Base-by-base conservation (phyloP, 2,797 vertebrate genomes). In the Betta splendens region DNA sequence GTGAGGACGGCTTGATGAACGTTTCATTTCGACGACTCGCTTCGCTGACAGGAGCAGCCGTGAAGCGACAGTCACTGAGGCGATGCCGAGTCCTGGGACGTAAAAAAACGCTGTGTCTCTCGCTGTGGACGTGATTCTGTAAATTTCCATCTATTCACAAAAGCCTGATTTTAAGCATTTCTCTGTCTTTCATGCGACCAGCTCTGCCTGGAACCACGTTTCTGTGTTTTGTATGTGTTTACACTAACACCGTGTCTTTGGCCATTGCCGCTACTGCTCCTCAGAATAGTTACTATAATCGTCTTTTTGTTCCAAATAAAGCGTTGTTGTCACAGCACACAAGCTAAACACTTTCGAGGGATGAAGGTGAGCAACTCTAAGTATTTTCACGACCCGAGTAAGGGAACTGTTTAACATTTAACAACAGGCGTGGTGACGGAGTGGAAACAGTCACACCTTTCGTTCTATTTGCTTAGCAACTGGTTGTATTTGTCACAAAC, bases 41-140 rank as follows among this genome's bases (percentile, higher is more conserved):
- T n/a, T n/a, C 5, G 7, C 12, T 35, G 33, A 52, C 64, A 50
- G 66, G 38, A 33, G 40, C 22, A 36, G 29, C 72, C 64, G 38
- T 22, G 7, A 3, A 45, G 44, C 31, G 56, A 32, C 16, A 59
- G 57, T 4, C 10, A 13, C 5, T 17, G 20, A 59, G 45, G 36
- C 63, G 45, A 49, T 31, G 5, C 51, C 52, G 31, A 45, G 13
- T 13, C 5, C 31, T 15, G 31, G 15, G 2, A 38, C 16, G 43
- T 16, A 11, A 26, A 65, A 56, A 47, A 39, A 38, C 18, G 33
- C n/a, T n/a, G n/a, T 40, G 31, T 43, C 47, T 33, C 61, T 43
- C 42, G 46, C 42, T 51, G 29, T 42, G 25, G 35, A 48, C n/a
- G 22, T 16, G 17, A 54, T 46, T 36, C 21, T 9, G 28, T 38